Percentiles rank a stretch among this genome's conserved stretches.
These are phyloP conservation scores for Andinoacara biseriatus DNA, from an alignment of 2,113 vertebrate genomes.

Conservation along the genomic window DNA sequence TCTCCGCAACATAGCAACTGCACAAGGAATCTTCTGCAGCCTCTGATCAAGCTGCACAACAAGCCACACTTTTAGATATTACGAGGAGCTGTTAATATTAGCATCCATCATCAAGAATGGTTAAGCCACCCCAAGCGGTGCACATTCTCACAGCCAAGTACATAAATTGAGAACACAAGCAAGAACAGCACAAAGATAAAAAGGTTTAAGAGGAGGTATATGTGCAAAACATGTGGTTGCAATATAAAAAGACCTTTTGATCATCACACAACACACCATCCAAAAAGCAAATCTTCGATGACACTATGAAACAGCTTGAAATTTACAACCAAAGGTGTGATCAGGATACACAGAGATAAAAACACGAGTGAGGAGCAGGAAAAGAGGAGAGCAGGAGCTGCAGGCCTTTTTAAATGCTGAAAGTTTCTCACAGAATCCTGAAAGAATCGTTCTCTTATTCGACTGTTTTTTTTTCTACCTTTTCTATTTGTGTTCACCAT, in stretches of 20 bases:
- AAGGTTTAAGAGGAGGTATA: constrained; percentile 21
- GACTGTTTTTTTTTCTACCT: no score
- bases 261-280: not conserved
- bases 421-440: not conserved
- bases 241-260: constrained; percentile 29
- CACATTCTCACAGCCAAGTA: constrained; percentile 21
- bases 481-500: no score
- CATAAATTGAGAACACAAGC: constrained; percentile 56
- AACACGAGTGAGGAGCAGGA: constrained; percentile 8
- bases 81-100: not conserved
- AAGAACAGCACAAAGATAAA: constrained; percentile 44
- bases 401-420: not conserved
- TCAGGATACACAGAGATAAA: not conserved
- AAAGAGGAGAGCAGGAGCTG: not conserved
- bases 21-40: not conserved
- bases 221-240: constrained; percentile 55
- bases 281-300: constrained; percentile 18
- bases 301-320: not conserved
- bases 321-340: constrained; percentile 28
- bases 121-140: not conserved
- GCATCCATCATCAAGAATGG: not conserved
- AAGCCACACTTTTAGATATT: not conserved
- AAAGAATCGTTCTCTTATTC: no score
- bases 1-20: not conserved
- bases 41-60: not conserved